Percentiles rank a stretch among this genome's conserved stretches.
phyloP scores from a whole-genome alignment of 2,888 invertebrate genomes.

The Gonocerus acuteangulatus region DNA sequence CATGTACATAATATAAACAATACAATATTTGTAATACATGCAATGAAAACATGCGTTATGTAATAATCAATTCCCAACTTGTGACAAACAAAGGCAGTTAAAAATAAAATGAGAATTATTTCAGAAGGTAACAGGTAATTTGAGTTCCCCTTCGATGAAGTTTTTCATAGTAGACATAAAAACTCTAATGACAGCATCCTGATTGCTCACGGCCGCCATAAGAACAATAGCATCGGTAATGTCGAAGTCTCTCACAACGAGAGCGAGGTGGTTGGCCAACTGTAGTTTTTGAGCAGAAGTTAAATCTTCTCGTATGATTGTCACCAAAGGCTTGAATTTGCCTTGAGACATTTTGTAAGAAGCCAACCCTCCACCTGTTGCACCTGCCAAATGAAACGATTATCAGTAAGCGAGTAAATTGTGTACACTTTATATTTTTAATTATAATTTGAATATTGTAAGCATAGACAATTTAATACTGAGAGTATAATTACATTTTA shows the following conservation, averaged over 20 bases:
- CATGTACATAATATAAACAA: too few relatives aligned
- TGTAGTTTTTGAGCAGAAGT: background rate
- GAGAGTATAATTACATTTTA: too few relatives aligned
- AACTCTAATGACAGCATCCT: background rate
- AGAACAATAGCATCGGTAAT: slow-evolving; percentile 5
- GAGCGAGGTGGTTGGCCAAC: background rate
- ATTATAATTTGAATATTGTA: too few relatives aligned
- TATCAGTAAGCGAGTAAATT: too few relatives aligned
- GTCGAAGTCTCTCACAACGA: slow-evolving; percentile 5
- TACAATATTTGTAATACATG: too few relatives aligned
- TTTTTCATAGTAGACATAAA: background rate
- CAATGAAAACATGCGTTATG: too few relatives aligned
- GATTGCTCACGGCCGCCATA: background rate
- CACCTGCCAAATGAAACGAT: background rate
- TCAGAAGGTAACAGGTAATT: too few relatives aligned
- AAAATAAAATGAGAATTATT: too few relatives aligned
- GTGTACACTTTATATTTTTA: too few relatives aligned
- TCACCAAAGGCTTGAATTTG: slow-evolving; percentile 7
- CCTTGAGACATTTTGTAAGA: background rate
- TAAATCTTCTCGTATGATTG: slow-evolving; percentile 2
- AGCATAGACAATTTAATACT: too few relatives aligned
- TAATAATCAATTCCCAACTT: too few relatives aligned
- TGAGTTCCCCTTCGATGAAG: background rate
- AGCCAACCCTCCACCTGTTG: slow-evolving; percentile 3
- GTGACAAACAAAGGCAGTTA: too few relatives aligned